phyloP scores from a whole-genome alignment of 2,888 invertebrate species.

The Tinea trinotella region DNA sequence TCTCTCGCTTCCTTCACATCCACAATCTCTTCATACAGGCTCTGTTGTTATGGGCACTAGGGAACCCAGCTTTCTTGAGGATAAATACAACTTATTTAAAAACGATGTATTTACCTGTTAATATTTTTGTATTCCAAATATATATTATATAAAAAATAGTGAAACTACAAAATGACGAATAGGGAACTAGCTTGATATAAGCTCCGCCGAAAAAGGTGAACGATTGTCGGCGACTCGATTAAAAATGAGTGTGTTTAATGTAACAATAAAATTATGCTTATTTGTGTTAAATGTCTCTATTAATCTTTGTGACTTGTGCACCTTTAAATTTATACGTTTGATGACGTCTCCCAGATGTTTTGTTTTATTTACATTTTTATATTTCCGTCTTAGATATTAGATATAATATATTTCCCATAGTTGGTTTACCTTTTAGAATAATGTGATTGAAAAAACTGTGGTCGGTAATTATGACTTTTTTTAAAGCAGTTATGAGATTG shows the following conservation, averaged over 20 bases:
- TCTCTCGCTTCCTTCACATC: too few species aligned
- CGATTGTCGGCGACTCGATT: constrained; percentile 28
- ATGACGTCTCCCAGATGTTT: constrained; percentile 41
- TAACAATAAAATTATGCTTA: constrained; percentile 47
- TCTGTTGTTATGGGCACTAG: too few species aligned
- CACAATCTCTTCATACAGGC: too few species aligned
- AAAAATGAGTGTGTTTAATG: constrained; percentile 31
- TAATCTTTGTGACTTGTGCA: constrained; percentile 49
- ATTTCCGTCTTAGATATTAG: constrained; percentile 34
- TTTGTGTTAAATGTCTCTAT: constrained; percentile 61
- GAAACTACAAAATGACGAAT: background rate
- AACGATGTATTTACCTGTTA: too few species aligned
- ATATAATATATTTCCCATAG: background rate
- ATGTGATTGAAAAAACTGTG: background rate
- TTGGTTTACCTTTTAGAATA: background rate
- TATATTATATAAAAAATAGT: background rate
- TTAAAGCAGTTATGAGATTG: too few species aligned
- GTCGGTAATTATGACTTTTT: too few species aligned
- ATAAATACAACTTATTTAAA: too few species aligned
- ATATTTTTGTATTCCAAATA: too few species aligned
- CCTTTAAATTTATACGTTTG: constrained; percentile 30
- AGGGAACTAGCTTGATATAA: background rate
- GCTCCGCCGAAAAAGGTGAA: constrained; percentile 36
- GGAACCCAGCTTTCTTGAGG: too few species aligned
- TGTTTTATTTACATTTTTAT: constrained; percentile 47